These are phyloP conservation scores for Echinarachnius parma DNA, from an alignment of 53 echinoderm and acorn worm species.

Conservation along the genomic window DNA sequence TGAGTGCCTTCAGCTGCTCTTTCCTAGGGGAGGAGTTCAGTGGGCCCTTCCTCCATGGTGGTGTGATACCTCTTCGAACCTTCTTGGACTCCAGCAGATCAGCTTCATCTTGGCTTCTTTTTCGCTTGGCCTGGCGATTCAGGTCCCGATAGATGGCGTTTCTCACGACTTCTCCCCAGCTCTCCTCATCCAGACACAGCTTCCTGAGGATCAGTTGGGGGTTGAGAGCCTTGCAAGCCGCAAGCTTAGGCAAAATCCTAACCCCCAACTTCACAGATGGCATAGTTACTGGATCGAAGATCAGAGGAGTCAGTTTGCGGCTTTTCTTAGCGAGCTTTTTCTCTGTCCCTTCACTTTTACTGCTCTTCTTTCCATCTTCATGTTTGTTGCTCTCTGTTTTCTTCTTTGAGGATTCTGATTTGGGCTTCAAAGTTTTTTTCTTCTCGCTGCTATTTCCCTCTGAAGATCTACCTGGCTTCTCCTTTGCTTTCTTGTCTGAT, in stretches of 20 bases:
- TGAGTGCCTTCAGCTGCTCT: constrained; percentile 17
- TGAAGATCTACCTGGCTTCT: background rate
- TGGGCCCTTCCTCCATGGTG: constrained; percentile 1
- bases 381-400: background rate
- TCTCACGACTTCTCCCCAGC: constrained; percentile 40
- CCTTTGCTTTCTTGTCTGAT: constrained; percentile 2
- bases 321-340: constrained; percentile 23
- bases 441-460: background rate
- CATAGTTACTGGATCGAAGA: constrained; percentile 35
- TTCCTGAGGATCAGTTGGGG: constrained; percentile 27
- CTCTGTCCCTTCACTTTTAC: background rate
- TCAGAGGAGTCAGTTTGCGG: constrained; percentile 3
- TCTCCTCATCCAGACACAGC: constrained; percentile 26
- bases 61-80: background rate
- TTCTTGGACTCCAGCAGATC: constrained; percentile 1
- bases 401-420: background rate
- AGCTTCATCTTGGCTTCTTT: background rate
- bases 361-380: constrained; percentile 5
- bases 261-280: constrained; percentile 10
- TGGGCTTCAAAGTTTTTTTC: background rate
- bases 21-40: constrained; percentile 25
- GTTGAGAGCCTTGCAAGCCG: constrained; percentile 28
- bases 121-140: constrained; percentile 2
- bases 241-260: constrained; percentile 3
- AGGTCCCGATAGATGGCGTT: constrained; percentile 42